Base-by-base conservation (phyloP, 2,797 vertebrate species). In the Sebastes glaucus region DNA sequence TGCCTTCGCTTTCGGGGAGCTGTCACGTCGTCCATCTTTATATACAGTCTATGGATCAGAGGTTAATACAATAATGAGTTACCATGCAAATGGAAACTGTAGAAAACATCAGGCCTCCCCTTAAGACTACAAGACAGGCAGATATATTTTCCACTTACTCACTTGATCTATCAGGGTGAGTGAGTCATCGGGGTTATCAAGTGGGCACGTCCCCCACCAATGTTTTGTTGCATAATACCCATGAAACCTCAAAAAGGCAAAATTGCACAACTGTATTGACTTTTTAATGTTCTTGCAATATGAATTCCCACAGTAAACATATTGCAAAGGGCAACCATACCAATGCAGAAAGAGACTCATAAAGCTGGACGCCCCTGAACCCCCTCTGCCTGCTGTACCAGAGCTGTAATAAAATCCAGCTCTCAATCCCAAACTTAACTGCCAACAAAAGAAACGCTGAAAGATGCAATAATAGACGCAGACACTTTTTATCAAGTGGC, bases 211-310 rank as follows among this genome's bases (percentile, higher is more conserved):
- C 49, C 25, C 28, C 30, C 22, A 53, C 62, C 11, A 9, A 20
- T 28, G 59, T n/a, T 67, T 76, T 46, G 33, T 76, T 79, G 60
- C 66, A 61, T 57, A 78, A 78, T 30, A 76, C 53, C 46, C 38
- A 42, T 35, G 62, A 73, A 28, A 61, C 3, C 64, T 62, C 20
- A 57, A 78, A 55, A 77, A 20, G 5, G 33, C 27, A n/a, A 7
- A 62, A 78, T 30, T 76, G 46, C 68, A 71, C 59, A 25, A 71
- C 23, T 56, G 0, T 32, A 68, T 38, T 35, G 60, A 71, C 32
- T 77, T 77, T 85, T 78, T 73, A 66, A 53, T 66, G 52, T 81
- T 78, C 60, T 13, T 75, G 59, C 35, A 35, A 83, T 65, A 82
- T 80, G 32, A 67, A 75, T 82, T 77, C 56, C 22, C 13, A 80